These are phyloP conservation scores for Morone chrysops DNA, from an alignment of 2,113 vertebrate genomes.

Conservation along the genomic window DNA sequence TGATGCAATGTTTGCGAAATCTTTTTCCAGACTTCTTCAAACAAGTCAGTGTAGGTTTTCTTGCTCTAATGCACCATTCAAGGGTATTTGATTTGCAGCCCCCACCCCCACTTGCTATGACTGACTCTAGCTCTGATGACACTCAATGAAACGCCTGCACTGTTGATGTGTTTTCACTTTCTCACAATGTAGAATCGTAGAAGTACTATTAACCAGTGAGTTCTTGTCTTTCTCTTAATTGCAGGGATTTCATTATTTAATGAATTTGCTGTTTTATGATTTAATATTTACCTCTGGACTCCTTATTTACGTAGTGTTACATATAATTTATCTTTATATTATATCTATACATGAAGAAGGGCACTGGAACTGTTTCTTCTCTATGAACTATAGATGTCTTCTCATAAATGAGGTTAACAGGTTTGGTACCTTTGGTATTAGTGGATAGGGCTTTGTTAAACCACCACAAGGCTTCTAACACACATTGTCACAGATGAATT, in stretches of 20 bases:
- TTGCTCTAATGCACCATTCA: conserved; percentile 54
- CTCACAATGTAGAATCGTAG: conserved; percentile 5
- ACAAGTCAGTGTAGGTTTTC: conserved; percentile 49
- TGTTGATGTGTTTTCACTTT: conserved; percentile 27
- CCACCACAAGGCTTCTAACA: neutral
- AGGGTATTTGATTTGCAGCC: conserved; percentile 40
- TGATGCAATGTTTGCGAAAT: conserved; percentile 78
- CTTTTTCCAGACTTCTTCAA: conserved; percentile 65
- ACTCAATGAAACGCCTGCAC: conserved; percentile 64
- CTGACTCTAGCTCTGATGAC: conserved; percentile 67
- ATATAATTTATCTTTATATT: neutral
- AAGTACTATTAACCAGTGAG: neutral
- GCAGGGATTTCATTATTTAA: neutral
- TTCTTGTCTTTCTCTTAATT: neutral
- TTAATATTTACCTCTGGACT: neutral
- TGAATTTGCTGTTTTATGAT: neutral
- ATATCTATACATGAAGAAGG: neutral
- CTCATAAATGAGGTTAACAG: too few species aligned
- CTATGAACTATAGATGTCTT: neutral
- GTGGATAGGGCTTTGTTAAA: neutral
- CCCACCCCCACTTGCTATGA: conserved; percentile 15
- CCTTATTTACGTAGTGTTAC: neutral
- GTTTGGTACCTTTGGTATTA: too few species aligned
- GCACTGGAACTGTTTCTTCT: neutral
- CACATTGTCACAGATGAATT: neutral